phyloP scores from a whole-genome alignment of 2,113 vertebrate species.

The Bostrychus sinensis region DNA sequence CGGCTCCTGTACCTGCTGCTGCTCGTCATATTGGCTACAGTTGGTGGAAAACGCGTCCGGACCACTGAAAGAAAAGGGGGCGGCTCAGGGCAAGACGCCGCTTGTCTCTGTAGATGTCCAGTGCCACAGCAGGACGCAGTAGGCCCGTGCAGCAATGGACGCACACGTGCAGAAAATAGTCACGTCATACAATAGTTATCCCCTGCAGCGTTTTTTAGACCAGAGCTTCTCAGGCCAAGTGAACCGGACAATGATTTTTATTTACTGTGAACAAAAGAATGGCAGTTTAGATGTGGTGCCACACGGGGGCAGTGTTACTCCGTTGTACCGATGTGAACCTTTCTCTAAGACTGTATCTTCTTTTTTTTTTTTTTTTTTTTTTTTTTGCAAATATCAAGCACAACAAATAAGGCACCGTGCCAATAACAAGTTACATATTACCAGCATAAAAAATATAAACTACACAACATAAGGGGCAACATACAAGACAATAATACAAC shows the following conservation, averaged over 20 bases:
- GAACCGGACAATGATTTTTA: slow-evolving; percentile 6
- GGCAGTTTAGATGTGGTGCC: slow-evolving; percentile 3
- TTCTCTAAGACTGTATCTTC: too few species aligned
- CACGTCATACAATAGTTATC: not conserved
- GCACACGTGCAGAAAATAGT: not conserved
- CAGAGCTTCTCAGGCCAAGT: slow-evolving; percentile 5
- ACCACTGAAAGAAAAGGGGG: slow-evolving; percentile 6
- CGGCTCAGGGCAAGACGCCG: not conserved
- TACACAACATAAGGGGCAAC: too few species aligned
- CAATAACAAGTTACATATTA: too few species aligned
- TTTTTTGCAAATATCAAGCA: too few species aligned
- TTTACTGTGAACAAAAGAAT: not conserved
- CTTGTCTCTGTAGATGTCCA: not conserved
- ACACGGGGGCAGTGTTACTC: slow-evolving; percentile 9
- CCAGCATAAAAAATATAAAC: too few species aligned
- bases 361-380: too few species aligned
- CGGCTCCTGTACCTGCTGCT: slow-evolving; percentile 69
- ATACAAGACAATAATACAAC: too few species aligned
- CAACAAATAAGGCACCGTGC: too few species aligned
- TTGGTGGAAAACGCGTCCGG: not conserved
- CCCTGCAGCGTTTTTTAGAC: not conserved
- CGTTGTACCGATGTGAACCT: not conserved
- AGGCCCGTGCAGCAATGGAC: not conserved
- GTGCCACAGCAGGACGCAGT: not conserved
- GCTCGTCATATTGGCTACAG: slow-evolving; percentile 60